These are phyloP conservation scores for Hipposideros armiger DNA, from an alignment of 2,113 vertebrate species.

Conservation along the genomic window DNA sequence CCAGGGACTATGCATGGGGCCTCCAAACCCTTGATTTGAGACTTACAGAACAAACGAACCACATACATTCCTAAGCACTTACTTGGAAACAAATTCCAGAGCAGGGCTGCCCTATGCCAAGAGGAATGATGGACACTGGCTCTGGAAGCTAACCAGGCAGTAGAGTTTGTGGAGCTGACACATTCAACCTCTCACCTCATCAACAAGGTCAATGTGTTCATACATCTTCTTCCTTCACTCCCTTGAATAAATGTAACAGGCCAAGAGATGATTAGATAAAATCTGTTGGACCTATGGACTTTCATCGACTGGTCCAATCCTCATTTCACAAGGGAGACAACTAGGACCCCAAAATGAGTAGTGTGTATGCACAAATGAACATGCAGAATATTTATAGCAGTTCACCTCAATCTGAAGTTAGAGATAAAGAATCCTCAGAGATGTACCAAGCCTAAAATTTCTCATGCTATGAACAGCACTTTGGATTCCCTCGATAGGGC, in stretches of 20 bases:
- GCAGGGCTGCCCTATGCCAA: neutral
- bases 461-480: slow-evolving; percentile 75
- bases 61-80: slow-evolving; percentile 34
- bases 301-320: slow-evolving; percentile 6
- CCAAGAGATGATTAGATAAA: slow-evolving; percentile 69
- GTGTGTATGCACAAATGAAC: neutral
- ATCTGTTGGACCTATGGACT: slow-evolving; percentile 41
- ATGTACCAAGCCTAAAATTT: slow-evolving; percentile 64
- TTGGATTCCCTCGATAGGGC: slow-evolving; percentile 63
- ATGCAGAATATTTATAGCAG: slow-evolving; percentile 70
- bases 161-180: slow-evolving; percentile 4
- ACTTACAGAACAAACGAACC: neutral
- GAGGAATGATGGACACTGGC: neutral
- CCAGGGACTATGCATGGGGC: neutral
- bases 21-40: neutral
- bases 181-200: slow-evolving; percentile 69
- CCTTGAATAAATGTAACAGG: slow-evolving; percentile 31
- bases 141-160: slow-evolving; percentile 40
- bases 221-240: slow-evolving; percentile 49
- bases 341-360: neutral
- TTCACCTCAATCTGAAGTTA: slow-evolving; percentile 73
- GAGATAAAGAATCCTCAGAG: slow-evolving; percentile 81
- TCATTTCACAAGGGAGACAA: slow-evolving; percentile 56
- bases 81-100: slow-evolving; percentile 41
- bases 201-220: slow-evolving; percentile 42